Evolutionary conservation across 2,888 invertebrate genomes (phyloP), one percentile per base, ranked within the genome.

Genomic region (Drosophila demipolita): DNA sequence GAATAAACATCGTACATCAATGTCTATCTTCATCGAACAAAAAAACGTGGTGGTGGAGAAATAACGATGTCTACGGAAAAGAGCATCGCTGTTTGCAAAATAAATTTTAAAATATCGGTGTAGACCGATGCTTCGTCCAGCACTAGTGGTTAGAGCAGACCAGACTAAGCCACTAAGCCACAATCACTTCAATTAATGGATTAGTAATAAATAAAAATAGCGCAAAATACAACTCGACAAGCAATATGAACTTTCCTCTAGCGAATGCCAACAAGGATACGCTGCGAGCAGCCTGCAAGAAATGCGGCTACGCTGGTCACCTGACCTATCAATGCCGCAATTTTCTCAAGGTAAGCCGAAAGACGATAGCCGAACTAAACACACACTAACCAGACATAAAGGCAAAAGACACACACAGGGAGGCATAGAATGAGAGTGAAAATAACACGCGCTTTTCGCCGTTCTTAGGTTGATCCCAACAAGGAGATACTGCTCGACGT

Each of bases 291-390:
- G 97, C 98, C 0, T 98, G 98, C 92, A 98, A 97, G 92, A 98
- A 98, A 93, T 99, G 98, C 94, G 98, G 99, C 80, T 98, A 98
- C 93, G 97, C 98, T 73, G 99, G 99, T 1, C 99, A 99, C 93
- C 94, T 99, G 86, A 99, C 99, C 17, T 99, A 97, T 93, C 99
- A 99, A 92, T 99, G 99, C 91, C 94, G 98, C 85, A 99, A 99
- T 93, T 98, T 99, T 93, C 96, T 98, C 66, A 97, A 98, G 95
- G 95, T 95, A 93, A 93, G 92, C 92, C 92, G 65, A 62, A 75
- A 49, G 68, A 65, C 68, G 57, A 45, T 45, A 36, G 62, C 52
- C 63, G 36, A 49, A 59, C 40, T 29, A 58, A 58, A 29, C 62
- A 55, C 45, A 29, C 17, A 29, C 26, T 38, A 12, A 55, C 12